Conservation (phyloP, 2,797 vertebrate genomes). For the Protonibea diacanthus region DNA sequence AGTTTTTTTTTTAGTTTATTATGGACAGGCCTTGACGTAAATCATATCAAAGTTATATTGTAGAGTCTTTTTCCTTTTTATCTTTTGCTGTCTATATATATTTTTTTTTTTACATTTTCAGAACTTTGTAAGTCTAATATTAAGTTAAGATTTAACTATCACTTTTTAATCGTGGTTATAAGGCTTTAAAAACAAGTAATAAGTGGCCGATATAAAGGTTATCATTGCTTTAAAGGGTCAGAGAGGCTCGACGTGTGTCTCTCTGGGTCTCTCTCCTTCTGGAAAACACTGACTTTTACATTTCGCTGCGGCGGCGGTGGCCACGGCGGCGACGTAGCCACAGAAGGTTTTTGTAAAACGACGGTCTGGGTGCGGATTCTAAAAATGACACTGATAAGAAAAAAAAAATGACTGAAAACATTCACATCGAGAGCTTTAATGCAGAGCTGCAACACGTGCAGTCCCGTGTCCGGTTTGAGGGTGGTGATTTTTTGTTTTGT, state of each 20-base stretch:
- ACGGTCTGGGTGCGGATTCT: slow-evolving; percentile 61
- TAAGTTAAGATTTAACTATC: slow-evolving; percentile 85
- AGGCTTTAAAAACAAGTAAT: slow-evolving; percentile 90
- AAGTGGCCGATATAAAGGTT: slow-evolving; percentile 86
- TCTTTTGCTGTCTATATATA: slow-evolving; percentile 90
- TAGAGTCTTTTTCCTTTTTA: slow-evolving; percentile 62
- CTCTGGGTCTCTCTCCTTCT: slow-evolving; percentile 80
- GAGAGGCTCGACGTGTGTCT: slow-evolving; percentile 68
- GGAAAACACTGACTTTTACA: slow-evolving; percentile 85
- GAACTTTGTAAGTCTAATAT: slow-evolving; percentile 83
- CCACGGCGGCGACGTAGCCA: slow-evolving; percentile 46
- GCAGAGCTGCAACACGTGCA: slow-evolving; percentile 69
- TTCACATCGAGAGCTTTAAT: slow-evolving; percentile 81
- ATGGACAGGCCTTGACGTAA: slow-evolving; percentile 92
- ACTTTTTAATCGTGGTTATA: slow-evolving; percentile 87
- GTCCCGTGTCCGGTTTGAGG: slow-evolving; percentile 46
- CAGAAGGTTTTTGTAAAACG: slow-evolving; percentile 70
- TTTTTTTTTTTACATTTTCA: slow-evolving; percentile 93
- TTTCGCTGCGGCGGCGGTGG: slow-evolving; percentile 57
- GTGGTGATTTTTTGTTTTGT: slow-evolving; percentile 29
- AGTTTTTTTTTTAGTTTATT: slow-evolving; percentile 73
- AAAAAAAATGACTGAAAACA: slow-evolving; percentile 73
- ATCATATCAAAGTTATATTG: slow-evolving; percentile 93
- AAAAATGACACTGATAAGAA: slow-evolving; percentile 70
- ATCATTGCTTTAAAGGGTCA: slow-evolving; percentile 85